A percentile compares a stretch with the other conserved stretches of the same genome.
Evolutionary conservation across 2,797 vertebrate species (phyloP).

Genomic region (Holocentrus rufus): DNA sequence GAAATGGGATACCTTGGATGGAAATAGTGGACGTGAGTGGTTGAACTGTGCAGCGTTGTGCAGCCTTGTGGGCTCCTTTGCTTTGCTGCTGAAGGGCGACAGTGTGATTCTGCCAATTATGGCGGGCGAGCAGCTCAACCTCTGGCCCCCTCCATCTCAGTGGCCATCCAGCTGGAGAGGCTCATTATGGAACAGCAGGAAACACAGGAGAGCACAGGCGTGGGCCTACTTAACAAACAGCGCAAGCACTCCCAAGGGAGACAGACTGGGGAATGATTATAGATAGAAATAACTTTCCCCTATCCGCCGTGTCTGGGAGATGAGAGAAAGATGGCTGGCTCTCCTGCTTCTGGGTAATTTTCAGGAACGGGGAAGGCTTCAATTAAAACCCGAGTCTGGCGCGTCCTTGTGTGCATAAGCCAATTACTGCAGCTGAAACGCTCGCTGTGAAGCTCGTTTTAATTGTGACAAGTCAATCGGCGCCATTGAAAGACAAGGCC

Average conservation of each 20-base stretch:
- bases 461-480: constrained; percentile 15
- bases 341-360: constrained; percentile 40
- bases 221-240: constrained; percentile 65
- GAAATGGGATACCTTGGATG: not conserved
- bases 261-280: constrained; percentile 54
- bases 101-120: constrained; percentile 61
- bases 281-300: constrained; percentile 45
- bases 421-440: constrained; percentile 36
- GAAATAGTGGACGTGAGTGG: not conserved
- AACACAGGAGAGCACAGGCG: constrained; percentile 41
- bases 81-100: constrained; percentile 21
- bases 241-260: constrained; percentile 46
- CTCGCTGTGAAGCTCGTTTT: constrained; percentile 24
- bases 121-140: constrained; percentile 56
- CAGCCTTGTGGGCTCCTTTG: not conserved
- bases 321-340: constrained; percentile 21
- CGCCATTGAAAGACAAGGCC: not conserved
- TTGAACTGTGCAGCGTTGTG: not conserved
- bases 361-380: constrained; percentile 23
- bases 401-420: constrained; percentile 24
- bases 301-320: constrained; percentile 8
- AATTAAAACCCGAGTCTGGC: constrained; percentile 26
- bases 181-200: constrained; percentile 67
- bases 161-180: constrained; percentile 55
- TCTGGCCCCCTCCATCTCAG: constrained; percentile 43